These are phyloP conservation scores for Pagetopsis macropterus DNA, from an alignment of 2,797 vertebrate genomes.

Conservation along the genomic window DNA sequence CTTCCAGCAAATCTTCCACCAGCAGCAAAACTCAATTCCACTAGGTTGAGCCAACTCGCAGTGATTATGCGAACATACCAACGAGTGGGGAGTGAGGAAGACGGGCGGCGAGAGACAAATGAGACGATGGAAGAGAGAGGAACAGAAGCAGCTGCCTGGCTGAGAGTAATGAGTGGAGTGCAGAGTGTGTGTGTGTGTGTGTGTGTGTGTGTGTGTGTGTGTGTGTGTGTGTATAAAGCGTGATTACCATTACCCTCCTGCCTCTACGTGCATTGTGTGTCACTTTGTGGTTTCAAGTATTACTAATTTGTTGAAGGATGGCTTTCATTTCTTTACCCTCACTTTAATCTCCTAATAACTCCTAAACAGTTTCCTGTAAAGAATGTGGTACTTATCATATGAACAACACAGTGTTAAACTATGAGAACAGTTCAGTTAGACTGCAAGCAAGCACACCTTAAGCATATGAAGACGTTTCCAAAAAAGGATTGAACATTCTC, in stretches of 20 bases:
- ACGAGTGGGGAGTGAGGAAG: constrained; percentile 28
- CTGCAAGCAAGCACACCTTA: background rate
- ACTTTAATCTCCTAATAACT: background rate
- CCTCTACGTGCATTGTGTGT: background rate
- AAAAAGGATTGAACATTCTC: background rate
- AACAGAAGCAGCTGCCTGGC: constrained; percentile 64
- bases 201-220: constrained; percentile 28
- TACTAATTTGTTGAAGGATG: background rate
- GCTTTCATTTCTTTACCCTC: background rate
- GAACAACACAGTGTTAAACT: background rate
- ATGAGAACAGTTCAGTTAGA: background rate
- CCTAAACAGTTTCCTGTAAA: background rate
- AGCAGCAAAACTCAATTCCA: constrained; percentile 71
- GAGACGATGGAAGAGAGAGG: constrained; percentile 36
- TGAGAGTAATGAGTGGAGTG: constrained; percentile 62
- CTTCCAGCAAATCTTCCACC: constrained; percentile 56
- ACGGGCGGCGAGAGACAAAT: constrained; percentile 47
- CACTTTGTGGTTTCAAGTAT: background rate
- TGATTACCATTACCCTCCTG: background rate
- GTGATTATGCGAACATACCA: constrained; percentile 68
- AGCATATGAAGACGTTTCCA: background rate
- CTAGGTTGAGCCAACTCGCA: constrained; percentile 71
- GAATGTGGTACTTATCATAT: background rate
- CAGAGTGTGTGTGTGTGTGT: constrained; percentile 31
- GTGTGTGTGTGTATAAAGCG: background rate